phyloP scores from a whole-genome alignment of 1,140 invertebrate species.

The Drosophila rufa region DNA sequence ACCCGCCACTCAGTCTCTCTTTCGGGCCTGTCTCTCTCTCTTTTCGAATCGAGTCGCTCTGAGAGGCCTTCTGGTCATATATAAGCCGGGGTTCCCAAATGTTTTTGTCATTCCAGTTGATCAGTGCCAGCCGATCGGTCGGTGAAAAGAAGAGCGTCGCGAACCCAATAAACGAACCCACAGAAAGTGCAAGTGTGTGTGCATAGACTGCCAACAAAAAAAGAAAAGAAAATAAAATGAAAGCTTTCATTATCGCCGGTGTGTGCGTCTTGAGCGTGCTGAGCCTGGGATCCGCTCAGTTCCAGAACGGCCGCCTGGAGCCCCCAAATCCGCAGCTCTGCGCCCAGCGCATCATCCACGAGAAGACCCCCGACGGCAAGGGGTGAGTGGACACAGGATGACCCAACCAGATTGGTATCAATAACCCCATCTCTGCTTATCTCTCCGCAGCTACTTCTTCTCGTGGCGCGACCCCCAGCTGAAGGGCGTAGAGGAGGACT shows the following conservation, averaged over 20 bases:
- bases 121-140: slow-evolving; percentile 63
- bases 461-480: slow-evolving; percentile 92
- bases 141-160: slow-evolving; percentile 47
- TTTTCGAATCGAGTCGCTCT: slow-evolving; percentile 15
- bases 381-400: slow-evolving; percentile 65
- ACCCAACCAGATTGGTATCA: neutral
- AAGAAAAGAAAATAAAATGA: slow-evolving; percentile 73
- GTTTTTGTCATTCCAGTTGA: slow-evolving; percentile 76
- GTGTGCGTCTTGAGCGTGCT: slow-evolving; percentile 85
- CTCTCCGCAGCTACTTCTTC: slow-evolving; percentile 89
- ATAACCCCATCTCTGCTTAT: neutral
- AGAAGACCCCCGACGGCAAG: slow-evolving; percentile 87
- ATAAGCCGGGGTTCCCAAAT: slow-evolving; percentile 71
- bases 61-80: slow-evolving; percentile 43
- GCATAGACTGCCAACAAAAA: slow-evolving; percentile 19
- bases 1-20: slow-evolving; percentile 21
- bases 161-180: slow-evolving; percentile 12
- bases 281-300: slow-evolving; percentile 87
- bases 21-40: slow-evolving; percentile 5
- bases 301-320: slow-evolving; percentile 89
- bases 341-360: slow-evolving; percentile 89
- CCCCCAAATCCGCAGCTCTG: slow-evolving; percentile 90
- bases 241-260: slow-evolving; percentile 85
- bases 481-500: slow-evolving; percentile 91
- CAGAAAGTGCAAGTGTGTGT: slow-evolving; percentile 66